Evolutionary conservation across 2,113 vertebrate genomes (phyloP).

Genomic region (Phycodurus eques): DNA sequence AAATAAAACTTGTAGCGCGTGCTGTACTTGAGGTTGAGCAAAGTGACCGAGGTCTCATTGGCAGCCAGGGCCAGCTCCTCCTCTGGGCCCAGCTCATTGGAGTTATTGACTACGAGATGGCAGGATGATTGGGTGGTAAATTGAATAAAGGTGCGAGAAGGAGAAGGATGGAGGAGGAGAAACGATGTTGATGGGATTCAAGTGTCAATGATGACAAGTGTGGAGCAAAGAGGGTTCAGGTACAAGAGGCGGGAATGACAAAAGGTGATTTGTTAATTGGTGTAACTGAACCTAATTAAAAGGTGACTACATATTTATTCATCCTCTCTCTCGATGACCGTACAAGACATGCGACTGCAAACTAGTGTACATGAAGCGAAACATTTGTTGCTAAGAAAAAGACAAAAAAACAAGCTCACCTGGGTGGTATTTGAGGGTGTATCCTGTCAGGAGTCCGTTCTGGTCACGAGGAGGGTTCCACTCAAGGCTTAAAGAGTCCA

Average conservation of each 20-base stretch:
- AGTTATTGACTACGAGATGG: slow-evolving; percentile 86
- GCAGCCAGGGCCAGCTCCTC: slow-evolving; percentile 84
- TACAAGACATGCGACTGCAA: slow-evolving; percentile 40
- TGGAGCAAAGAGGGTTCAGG: slow-evolving; percentile 33
- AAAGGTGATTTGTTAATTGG: slow-evolving; percentile 59
- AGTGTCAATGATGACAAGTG: slow-evolving; percentile 1
- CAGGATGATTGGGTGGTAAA: slow-evolving; percentile 39
- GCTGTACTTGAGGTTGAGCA: slow-evolving; percentile 90
- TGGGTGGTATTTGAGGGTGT: slow-evolving; percentile 89
- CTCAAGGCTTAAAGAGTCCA: slow-evolving; percentile 88
- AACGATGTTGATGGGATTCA: slow-evolving; percentile 26
- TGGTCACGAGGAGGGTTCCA: slow-evolving; percentile 86
- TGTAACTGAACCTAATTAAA: slow-evolving; percentile 19
- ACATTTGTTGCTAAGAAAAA: not conserved
- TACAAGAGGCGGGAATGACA: slow-evolving; percentile 48
- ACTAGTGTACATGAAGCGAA: slow-evolving; percentile 32
- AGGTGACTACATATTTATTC: slow-evolving; percentile 11
- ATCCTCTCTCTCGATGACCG: slow-evolving; percentile 31
- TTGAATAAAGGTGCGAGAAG: slow-evolving; percentile 31
- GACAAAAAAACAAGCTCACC: slow-evolving; percentile 75
- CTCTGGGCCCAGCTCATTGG: slow-evolving; percentile 86
- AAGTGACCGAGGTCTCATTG: slow-evolving; percentile 88
- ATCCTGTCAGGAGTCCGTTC: slow-evolving; percentile 88
- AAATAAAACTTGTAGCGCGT: slow-evolving; percentile 97
- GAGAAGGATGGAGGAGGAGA: slow-evolving; percentile 21